Base-by-base conservation (phyloP, 2,888 invertebrate genomes). In the Stictocephala bisonia region DNA sequence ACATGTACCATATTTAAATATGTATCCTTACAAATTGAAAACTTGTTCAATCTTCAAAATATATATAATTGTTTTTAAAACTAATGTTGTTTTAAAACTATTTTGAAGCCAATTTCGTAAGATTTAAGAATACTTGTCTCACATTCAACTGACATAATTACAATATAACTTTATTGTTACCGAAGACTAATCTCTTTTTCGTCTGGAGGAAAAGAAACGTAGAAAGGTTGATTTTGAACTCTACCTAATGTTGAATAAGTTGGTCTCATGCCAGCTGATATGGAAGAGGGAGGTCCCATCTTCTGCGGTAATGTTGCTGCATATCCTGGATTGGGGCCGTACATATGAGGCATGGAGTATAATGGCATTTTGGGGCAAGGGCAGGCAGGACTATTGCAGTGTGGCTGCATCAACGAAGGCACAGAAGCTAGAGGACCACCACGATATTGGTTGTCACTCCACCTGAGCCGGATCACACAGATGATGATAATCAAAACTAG, bases 401-500 rank as follows among this genome's bases (percentile, higher is more conserved):
- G 80, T 9, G 75, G 77, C 24, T 68, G 74, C 67, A 74, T 71
- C 26, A 73, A 50, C 9, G 76, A 76, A 2, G 77, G 77, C 44
- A 78, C 74, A 1, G 81, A 81, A 51, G 90, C 90, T 76, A 91
- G 82, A 0, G 91, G 90, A n/a, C 88, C 90, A 71, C 89, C 90
- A 76, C 90, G 87, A 77, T 91, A 92, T 51, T 91, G 91, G 20
- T 79, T 79, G 60, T 77, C 77, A 80, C 81, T 82, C 83, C 83
- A 84, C 75, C 91, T 86, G 80, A 93, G 83, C 15, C 95, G 88
- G 31, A 95, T 92, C 44, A 96, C 93, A 81, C 96, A 96, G 78
- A 95, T 95, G n/a, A 91, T 90, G 27, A 96, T 91, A 35, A 96
- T 93, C 69, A 96, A 87, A 76, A 96, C 92, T 11, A 93, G 93